Conservation (phyloP, 1,140 invertebrate genomes). For the Zaprionus nigranus region DNA sequence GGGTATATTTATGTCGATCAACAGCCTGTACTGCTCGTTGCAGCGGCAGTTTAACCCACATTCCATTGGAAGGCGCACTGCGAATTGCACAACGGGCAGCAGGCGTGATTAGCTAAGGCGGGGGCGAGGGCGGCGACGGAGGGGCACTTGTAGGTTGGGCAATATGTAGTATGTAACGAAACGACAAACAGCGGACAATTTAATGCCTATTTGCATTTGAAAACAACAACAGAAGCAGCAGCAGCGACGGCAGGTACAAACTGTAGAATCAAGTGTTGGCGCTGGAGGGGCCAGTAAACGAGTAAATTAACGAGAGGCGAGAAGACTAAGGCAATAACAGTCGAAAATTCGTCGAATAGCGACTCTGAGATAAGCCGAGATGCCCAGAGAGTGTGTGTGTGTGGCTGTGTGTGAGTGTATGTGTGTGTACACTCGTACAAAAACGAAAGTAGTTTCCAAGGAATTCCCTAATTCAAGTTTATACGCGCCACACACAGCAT, state of each 20-base stretch:
- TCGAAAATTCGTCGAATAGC: neutral
- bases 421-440: constrained; percentile 18
- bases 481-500: neutral
- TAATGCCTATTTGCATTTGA: constrained; percentile 79
- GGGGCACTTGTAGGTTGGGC: constrained; percentile 38
- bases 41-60: constrained; percentile 73
- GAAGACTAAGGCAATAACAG: constrained; percentile 4
- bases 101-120: constrained; percentile 2
- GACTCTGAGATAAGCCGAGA: neutral
- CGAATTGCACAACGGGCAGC: constrained; percentile 64
- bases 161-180: constrained; percentile 77
- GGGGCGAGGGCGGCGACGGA: neutral
- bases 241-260: constrained; percentile 35
- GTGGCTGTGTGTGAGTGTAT: neutral
- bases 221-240: constrained; percentile 45
- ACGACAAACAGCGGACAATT: constrained; percentile 76
- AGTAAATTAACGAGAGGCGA: constrained; percentile 62
- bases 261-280: constrained; percentile 75
- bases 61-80: constrained; percentile 35
- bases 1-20: neutral
- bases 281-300: constrained; percentile 48
- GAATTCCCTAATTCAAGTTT: neutral
- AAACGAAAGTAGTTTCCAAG: neutral
- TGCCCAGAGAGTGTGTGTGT: neutral
- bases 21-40: constrained; percentile 34